Evolutionary conservation across 2,888 invertebrate species (phyloP).

Genomic region (Chrysomela aeneicollis): DNA sequence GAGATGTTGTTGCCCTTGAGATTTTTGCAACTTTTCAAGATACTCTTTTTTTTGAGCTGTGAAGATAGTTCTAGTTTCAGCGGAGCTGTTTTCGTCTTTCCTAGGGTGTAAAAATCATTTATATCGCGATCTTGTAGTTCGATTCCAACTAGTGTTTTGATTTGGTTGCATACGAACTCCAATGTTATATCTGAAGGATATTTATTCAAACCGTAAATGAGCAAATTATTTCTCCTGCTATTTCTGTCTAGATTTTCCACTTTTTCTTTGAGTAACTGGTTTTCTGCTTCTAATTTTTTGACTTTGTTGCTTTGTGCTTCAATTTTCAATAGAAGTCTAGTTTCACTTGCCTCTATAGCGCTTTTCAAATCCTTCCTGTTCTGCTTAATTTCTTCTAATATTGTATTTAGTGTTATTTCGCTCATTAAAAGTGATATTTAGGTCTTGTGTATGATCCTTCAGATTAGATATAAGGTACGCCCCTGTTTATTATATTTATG

Average conservation of each 20-base stretch:
- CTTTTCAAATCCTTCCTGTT: neutral
- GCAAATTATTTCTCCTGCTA: neutral
- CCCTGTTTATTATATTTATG: no score
- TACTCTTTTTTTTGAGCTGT: neutral
- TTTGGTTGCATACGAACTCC: conserved; percentile 7
- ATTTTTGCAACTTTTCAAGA: conserved; percentile 2
- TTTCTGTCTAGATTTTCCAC: neutral
- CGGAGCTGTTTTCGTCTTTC: neutral
- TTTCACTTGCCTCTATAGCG: no score
- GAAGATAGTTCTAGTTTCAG: neutral
- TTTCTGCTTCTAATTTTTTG: neutral
- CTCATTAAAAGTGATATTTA: no score
- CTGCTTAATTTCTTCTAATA: neutral
- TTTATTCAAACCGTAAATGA: neutral
- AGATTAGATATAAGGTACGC: no score
- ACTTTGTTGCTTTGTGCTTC: conserved; percentile 1
- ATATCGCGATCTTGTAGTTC: neutral
- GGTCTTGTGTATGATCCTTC: no score
- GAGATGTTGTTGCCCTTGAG: neutral
- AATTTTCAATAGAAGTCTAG: conserved; percentile 10
- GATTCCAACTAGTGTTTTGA: neutral
- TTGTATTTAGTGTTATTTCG: conserved; percentile 22
- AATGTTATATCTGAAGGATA: neutral
- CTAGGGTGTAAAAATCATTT: neutral
- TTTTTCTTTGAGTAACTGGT: neutral